These are phyloP conservation scores for Mesitornis unicolor DNA, from an alignment of 2,113 vertebrate genomes.

Conservation along the genomic window DNA sequence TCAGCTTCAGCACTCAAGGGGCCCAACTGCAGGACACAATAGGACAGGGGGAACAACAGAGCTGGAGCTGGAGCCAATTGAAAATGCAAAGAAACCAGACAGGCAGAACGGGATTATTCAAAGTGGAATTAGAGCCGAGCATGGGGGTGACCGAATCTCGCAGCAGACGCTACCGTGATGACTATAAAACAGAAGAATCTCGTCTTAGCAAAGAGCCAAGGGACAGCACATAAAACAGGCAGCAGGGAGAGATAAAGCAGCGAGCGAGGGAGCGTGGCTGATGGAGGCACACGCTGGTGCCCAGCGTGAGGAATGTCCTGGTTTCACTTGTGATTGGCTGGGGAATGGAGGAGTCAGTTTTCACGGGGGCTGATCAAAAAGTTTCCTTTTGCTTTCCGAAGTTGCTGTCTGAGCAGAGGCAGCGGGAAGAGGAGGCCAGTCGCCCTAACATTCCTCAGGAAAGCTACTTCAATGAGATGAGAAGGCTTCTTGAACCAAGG, in stretches of 20 bases:
- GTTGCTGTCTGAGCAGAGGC: neutral
- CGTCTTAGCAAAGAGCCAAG: neutral
- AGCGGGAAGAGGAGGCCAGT: neutral
- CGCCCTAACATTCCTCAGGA: neutral
- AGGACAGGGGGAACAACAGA: neutral
- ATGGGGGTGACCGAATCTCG: accelerated
- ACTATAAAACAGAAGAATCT: neutral
- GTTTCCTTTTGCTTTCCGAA: constrained; percentile 9
- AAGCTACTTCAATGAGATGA: neutral
- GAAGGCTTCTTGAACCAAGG: neutral
- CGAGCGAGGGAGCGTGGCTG: neutral
- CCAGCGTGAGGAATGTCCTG: constrained; percentile 64
- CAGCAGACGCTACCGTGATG: neutral
- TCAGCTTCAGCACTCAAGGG: neutral
- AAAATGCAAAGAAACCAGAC: neutral
- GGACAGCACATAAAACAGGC: neutral
- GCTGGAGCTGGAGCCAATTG: neutral
- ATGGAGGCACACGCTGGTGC: constrained; percentile 6
- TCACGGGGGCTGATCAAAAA: constrained; percentile 61
- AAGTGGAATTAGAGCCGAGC: neutral
- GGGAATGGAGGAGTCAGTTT: constrained; percentile 60
- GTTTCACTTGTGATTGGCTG: constrained; percentile 56
- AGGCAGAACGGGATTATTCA: constrained; percentile 12
- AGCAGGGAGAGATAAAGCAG: neutral
- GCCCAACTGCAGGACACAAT: neutral